Conservation (phyloP, 2,113 vertebrate genomes). For the Psittacula cyanocephala region DNA sequence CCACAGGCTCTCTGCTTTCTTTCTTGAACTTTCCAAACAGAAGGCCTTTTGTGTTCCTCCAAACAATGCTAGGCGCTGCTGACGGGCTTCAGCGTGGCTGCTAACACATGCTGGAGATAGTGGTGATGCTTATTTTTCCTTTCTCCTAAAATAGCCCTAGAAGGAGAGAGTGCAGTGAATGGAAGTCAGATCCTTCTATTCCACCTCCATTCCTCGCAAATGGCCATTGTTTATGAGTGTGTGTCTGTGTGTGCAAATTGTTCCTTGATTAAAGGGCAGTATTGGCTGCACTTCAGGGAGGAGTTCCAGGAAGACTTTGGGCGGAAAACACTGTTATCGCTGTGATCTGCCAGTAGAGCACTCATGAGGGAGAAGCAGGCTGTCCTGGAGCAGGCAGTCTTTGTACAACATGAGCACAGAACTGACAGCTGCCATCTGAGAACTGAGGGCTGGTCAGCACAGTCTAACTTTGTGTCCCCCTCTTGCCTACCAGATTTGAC, state of each 20-base stretch:
- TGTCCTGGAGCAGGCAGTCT: not conserved
- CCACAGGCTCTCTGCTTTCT: slow-evolving; percentile 70
- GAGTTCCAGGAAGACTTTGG: not conserved
- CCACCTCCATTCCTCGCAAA: not conserved
- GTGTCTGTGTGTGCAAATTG: not conserved
- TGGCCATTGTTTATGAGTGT: not conserved
- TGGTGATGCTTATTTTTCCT: slow-evolving; percentile 50
- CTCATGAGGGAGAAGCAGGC: not conserved
- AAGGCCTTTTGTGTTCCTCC: slow-evolving; percentile 83
- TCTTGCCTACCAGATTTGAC: not conserved
- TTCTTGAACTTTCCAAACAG: slow-evolving; percentile 80
- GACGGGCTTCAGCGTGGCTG: slow-evolving; percentile 69
- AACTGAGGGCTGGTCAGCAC: not conserved
- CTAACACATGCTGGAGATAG: slow-evolving; percentile 72
- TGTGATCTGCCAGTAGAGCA: not conserved
- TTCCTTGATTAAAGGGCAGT: not conserved
- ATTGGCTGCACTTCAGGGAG: not conserved
- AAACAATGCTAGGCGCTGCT: slow-evolving; percentile 85
- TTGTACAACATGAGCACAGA: not conserved
- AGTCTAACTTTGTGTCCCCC: not conserved
- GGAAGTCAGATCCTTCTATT: not conserved
- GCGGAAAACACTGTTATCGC: not conserved
- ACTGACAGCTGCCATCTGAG: not conserved
- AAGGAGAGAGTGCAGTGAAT: not conserved
- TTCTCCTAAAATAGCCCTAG: not conserved